These are phyloP conservation scores for Drosophila hydei DNA, from an alignment of 1,140 invertebrate species.

Conservation along the genomic window DNA sequence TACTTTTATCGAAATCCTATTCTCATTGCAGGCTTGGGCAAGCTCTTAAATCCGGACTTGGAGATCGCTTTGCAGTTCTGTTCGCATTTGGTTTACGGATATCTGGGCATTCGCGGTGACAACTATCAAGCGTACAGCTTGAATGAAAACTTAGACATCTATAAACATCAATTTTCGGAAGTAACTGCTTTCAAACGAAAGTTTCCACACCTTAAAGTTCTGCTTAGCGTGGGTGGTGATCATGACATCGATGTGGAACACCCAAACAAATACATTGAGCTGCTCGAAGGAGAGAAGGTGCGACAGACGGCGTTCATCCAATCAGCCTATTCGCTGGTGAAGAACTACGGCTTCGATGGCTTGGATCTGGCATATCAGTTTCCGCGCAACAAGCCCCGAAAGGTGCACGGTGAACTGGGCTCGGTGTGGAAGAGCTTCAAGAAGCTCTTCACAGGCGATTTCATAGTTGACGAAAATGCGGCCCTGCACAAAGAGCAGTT, in stretches of 20 bases:
- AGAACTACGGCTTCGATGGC: conserved; percentile 92
- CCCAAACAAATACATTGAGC: conserved; percentile 76
- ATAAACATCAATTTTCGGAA: conserved; percentile 89
- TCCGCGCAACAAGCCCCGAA: conserved; percentile 90
- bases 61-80: conserved; percentile 90
- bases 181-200: conserved; percentile 89
- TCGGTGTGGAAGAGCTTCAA: conserved; percentile 89
- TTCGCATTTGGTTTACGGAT: conserved; percentile 94
- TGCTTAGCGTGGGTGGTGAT: conserved; percentile 90
- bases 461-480: conserved; percentile 89
- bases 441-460: conserved; percentile 88
- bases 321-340: conserved; percentile 88
- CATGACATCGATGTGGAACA: conserved; percentile 86
- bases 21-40: conserved; percentile 90
- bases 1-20: no score
- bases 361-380: conserved; percentile 94
- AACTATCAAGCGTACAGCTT: conserved; percentile 88
- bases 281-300: conserved; percentile 89
- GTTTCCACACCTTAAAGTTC: conserved; percentile 89
- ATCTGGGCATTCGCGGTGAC: conserved; percentile 89
- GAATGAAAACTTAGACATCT: conserved; percentile 89
- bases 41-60: conserved; percentile 90
- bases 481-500: conserved; percentile 91
- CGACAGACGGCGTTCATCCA: conserved; percentile 89
- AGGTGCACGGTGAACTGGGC: conserved; percentile 88